Evolutionary conservation across 2,888 invertebrate species (phyloP).

Genomic region (Malacosoma neustria): DNA sequence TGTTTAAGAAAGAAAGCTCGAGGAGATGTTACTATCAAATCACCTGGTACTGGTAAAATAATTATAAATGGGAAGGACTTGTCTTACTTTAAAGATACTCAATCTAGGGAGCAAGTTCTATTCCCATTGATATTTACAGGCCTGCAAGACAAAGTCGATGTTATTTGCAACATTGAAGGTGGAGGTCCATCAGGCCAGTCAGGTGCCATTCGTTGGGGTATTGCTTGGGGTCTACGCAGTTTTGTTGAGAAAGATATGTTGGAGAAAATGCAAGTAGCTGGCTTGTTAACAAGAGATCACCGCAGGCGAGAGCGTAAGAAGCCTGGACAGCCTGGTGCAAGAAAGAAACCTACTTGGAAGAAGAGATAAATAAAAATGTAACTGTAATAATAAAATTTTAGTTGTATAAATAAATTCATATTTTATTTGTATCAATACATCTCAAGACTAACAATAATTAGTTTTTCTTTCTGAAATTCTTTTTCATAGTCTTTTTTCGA

Average conservation of each 20-base stretch:
- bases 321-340: constrained; percentile 92
- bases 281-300: constrained; percentile 87
- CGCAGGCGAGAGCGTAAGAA: constrained; percentile 91
- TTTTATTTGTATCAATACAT: constrained; percentile 6
- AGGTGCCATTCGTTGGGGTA: constrained; percentile 92
- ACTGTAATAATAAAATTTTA: no score
- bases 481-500: constrained; percentile 52
- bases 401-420: neutral
- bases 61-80: constrained; percentile 87
- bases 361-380: constrained; percentile 77
- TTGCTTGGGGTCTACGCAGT: constrained; percentile 87
- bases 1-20: constrained; percentile 82
- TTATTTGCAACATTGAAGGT: constrained; percentile 83
- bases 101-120: constrained; percentile 87
- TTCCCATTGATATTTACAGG: constrained; percentile 89
- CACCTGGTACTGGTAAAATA: constrained; percentile 89
- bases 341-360: constrained; percentile 94
- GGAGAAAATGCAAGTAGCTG: constrained; percentile 92
- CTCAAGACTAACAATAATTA: constrained; percentile 10
- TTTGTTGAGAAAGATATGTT: constrained; percentile 85
- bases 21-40: constrained; percentile 86
- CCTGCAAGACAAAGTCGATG: constrained; percentile 85
- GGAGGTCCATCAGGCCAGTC: constrained; percentile 88
- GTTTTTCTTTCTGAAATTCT: constrained; percentile 40
- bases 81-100: constrained; percentile 81